A percentile compares a stretch with the other conserved stretches of the same genome.
Evolutionary conservation across 2,888 invertebrate genomes (phyloP).

Genomic region (Eretmocerus hayati): DNA sequence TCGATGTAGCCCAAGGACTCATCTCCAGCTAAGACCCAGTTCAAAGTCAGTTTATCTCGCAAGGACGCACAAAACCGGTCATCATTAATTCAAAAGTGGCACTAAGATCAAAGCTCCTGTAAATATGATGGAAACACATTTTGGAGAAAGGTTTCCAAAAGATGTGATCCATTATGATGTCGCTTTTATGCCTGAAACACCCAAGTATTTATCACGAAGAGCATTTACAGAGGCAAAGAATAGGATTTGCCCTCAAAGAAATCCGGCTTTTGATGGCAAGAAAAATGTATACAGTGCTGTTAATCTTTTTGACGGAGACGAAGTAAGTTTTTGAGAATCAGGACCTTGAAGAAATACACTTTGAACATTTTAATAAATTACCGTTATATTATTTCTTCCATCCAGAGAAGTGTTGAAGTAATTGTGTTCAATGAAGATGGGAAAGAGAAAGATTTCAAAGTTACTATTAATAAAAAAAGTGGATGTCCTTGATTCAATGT

Average conservation of each 20-base stretch:
- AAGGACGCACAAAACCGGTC: no score
- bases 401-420: constrained; percentile 26
- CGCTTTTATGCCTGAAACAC: constrained; percentile 59
- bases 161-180: constrained; percentile 77
- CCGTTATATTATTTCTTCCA: constrained; percentile 1
- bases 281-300: constrained; percentile 58
- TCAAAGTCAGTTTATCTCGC: no score
- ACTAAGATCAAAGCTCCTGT: constrained; percentile 49
- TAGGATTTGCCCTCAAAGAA: constrained; percentile 44
- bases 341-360: neutral
- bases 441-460: constrained; percentile 42
- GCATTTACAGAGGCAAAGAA: constrained; percentile 46
- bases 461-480: constrained; percentile 54
- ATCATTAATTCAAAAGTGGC: no score
- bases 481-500: constrained; percentile 51
- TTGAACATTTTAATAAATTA: neutral
- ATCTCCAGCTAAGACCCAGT: no score
- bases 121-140: constrained; percentile 59
- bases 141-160: constrained; percentile 51
- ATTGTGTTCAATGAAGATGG: constrained; percentile 43
- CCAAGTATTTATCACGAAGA: constrained; percentile 55
- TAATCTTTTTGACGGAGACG: constrained; percentile 59
- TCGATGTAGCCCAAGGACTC: no score
- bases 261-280: constrained; percentile 67
- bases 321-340: constrained; percentile 60